Base-by-base conservation (phyloP, 1,140 invertebrate genomes). In the Fragariocoptes setiger region DNA sequence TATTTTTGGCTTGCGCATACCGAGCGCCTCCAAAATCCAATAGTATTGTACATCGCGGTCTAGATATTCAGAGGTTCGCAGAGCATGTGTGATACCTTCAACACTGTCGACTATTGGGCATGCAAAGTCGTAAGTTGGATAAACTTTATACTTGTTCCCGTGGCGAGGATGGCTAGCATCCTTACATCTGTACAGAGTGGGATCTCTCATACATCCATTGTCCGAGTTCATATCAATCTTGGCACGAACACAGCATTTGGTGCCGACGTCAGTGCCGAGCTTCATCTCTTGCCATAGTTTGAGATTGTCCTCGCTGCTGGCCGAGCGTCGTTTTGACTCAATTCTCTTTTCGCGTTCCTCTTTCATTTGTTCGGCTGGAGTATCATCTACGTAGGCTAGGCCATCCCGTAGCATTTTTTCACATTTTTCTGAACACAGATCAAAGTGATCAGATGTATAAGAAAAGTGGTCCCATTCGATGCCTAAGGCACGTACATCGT, bases 141-240 rank as follows among this genome's bases (percentile, higher is more conserved):
- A 99, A 3, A 90, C 86, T 52, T 83, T 90, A 61, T 95, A 99
- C 63, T 90, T 85, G 19, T 63, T 69, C 41, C 82, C 83, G 36
- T 86, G 95, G 21, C 74, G 62, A 2, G 86, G 75, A 67, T 99
- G 92, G 8, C 67, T 59, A 57, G 95, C 85, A 45, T 70, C 69
- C 58, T 99, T 99, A 59, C 88, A 99, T n/a, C 92, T 65, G 56
- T 95, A 99, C 49, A 99, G 90, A 4, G 88, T 94, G n/a, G 92
- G 92, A 65, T 99, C 92, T 35, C 92, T 64, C 67, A 99, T 63
- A 53, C 86, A 95, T 0, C 92, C 92, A 61, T 97, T 99, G 18
- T 70, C 61, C 0, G 83, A 90, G 45, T 73, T 66, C 79, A 95
- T 95, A 58, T 95, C 80, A 46, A 99, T 92, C 62, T 94, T 97